Evolutionary conservation across 2,797 vertebrate species (phyloP).

Genomic region (Sphaeramia orbicularis): DNA sequence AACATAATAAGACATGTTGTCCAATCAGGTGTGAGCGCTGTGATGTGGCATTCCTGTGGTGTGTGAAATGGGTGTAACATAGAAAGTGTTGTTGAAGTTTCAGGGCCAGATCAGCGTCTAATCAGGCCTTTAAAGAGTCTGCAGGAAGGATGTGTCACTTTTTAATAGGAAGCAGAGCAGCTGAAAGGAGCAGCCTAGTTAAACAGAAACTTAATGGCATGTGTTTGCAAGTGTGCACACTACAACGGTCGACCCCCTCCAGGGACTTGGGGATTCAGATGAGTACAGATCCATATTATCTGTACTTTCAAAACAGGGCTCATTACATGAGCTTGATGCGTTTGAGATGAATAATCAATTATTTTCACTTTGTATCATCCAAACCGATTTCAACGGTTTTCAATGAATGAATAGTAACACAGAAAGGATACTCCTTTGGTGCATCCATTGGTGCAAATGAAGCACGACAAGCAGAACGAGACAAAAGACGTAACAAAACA

Average conservation of each 20-base stretch:
- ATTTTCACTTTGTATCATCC: too few relatives aligned
- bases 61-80: constrained; percentile 4
- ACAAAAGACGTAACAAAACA: too few relatives aligned
- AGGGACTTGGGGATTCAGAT: too few relatives aligned
- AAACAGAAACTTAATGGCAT: constrained; percentile 21
- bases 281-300: too few relatives aligned
- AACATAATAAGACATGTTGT: neutral
- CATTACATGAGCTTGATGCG: too few relatives aligned
- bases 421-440: too few relatives aligned
- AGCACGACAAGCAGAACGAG: too few relatives aligned
- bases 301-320: too few relatives aligned
- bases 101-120: constrained; percentile 20
- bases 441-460: too few relatives aligned
- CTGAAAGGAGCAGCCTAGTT: constrained; percentile 11
- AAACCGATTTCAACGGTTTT: too few relatives aligned
- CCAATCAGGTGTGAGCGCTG: constrained; percentile 2
- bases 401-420: too few relatives aligned
- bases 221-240: neutral
- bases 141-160: constrained; percentile 45
- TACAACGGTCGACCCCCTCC: neutral
- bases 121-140: constrained; percentile 33
- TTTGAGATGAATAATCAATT: too few relatives aligned
- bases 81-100: constrained; percentile 24
- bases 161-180: constrained; percentile 42
- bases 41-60: constrained; percentile 48